These are phyloP conservation scores for Odontothrips loti DNA, from an alignment of 2,888 invertebrate genomes.

Conservation along the genomic window DNA sequence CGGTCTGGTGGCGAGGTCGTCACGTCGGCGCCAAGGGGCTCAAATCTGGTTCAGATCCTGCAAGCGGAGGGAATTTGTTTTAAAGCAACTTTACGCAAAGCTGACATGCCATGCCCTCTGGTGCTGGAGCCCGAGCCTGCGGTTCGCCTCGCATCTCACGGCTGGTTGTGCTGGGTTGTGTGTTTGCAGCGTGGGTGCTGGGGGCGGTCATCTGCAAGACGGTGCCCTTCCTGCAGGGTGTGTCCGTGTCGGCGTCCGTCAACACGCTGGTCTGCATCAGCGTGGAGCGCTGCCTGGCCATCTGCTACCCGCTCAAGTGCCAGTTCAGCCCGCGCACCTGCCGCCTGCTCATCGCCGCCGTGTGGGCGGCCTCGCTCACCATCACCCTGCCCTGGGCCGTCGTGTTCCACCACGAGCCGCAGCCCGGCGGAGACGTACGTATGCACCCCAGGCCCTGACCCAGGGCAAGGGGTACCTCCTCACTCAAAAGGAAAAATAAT, in stretches of 20 bases:
- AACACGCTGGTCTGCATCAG: conserved; percentile 56
- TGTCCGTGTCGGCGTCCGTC: conserved; percentile 55
- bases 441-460: too few relatives aligned
- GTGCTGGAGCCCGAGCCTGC: too few relatives aligned
- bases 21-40: too few relatives aligned
- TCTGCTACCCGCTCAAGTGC: conserved; percentile 49
- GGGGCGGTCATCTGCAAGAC: conserved; percentile 55
- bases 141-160: too few relatives aligned
- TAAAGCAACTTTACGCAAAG: too few relatives aligned
- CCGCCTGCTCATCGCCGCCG: conserved; percentile 46
- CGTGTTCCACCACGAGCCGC: conserved; percentile 47
- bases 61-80: too few relatives aligned
- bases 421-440: not conserved
- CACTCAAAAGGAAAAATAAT: too few relatives aligned
- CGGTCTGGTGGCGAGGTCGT: too few relatives aligned
- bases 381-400: conserved; percentile 53
- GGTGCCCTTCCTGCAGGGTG: conserved; percentile 55
- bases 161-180: too few relatives aligned
- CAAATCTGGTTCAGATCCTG: too few relatives aligned
- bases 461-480: too few relatives aligned
- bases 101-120: too few relatives aligned
- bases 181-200: conserved; percentile 53
- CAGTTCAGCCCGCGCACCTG: conserved; percentile 48
- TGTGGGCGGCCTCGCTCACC: conserved; percentile 49
- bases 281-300: conserved; percentile 52